Evolutionary conservation across 2,797 vertebrate genomes (phyloP).

Genomic region (Melanotaenia parkinsoni): DNA sequence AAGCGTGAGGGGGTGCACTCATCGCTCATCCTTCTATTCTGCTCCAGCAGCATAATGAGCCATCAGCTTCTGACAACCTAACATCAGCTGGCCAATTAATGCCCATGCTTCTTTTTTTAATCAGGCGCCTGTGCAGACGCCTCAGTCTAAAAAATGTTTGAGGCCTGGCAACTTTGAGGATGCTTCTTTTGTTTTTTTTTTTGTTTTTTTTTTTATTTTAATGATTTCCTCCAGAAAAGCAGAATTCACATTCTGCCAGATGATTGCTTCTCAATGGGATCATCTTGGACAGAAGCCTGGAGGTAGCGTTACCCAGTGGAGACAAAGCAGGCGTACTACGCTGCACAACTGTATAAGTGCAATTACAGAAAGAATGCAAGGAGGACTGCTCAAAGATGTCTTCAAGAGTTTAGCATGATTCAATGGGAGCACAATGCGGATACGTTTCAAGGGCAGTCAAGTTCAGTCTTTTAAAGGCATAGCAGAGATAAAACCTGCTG

Average conservation of each 20-base stretch:
- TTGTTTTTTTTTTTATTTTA: slow-evolving; percentile 47
- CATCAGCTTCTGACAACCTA: slow-evolving; percentile 76
- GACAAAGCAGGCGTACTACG: slow-evolving; percentile 48
- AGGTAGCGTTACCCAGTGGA: slow-evolving; percentile 59
- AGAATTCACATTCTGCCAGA: slow-evolving; percentile 66
- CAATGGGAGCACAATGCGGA: slow-evolving; percentile 33
- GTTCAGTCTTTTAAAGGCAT: slow-evolving; percentile 31
- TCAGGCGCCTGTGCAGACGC: slow-evolving; percentile 71
- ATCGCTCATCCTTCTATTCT: slow-evolving; percentile 61
- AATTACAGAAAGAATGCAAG: slow-evolving; percentile 52
- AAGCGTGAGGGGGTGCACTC: slow-evolving; percentile 50
- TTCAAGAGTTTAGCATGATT: slow-evolving; percentile 43
- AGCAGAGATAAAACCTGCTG: slow-evolving; percentile 36
- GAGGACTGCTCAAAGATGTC: slow-evolving; percentile 33
- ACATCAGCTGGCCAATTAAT: slow-evolving; percentile 80
- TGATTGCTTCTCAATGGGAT: slow-evolving; percentile 68
- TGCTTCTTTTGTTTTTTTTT: slow-evolving; percentile 4
- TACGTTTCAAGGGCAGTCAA: slow-evolving; percentile 52
- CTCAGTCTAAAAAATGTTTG: slow-evolving; percentile 68
- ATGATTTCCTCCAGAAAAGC: slow-evolving; percentile 71
- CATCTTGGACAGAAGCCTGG: slow-evolving; percentile 67
- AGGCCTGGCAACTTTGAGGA: slow-evolving; percentile 57
- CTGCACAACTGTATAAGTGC: slow-evolving; percentile 53
- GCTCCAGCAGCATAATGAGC: slow-evolving; percentile 71
- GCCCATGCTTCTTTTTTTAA: slow-evolving; percentile 74